These are phyloP conservation scores for Tromatobia lineatoria DNA, from an alignment of 2,888 invertebrate species.

Conservation along the genomic window DNA sequence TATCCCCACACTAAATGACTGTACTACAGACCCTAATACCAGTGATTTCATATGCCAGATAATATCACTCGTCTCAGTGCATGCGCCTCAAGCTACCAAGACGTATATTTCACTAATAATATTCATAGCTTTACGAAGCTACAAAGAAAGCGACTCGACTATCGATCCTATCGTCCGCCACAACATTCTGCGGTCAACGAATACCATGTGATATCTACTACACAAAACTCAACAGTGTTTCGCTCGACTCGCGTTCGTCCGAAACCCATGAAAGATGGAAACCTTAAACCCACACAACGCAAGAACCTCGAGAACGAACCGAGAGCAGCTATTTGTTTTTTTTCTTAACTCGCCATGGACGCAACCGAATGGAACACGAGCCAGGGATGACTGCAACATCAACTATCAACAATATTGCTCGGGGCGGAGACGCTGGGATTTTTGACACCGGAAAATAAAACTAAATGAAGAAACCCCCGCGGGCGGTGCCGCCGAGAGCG, in stretches of 20 bases:
- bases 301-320: slow-evolving; percentile 24
- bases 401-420: slow-evolving; percentile 84
- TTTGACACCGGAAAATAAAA: slow-evolving; percentile 81
- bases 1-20: not conserved
- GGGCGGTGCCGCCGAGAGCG: slow-evolving; percentile 46
- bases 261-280: slow-evolving; percentile 34
- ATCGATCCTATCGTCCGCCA: slow-evolving; percentile 41
- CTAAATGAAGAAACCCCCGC: slow-evolving; percentile 50
- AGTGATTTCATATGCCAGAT: slow-evolving; percentile 52
- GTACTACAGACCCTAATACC: slow-evolving; percentile 32
- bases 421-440: slow-evolving; percentile 55
- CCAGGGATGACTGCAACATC: slow-evolving; percentile 79
- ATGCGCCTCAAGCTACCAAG: not conserved
- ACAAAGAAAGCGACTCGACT: slow-evolving; percentile 33
- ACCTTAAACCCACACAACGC: slow-evolving; percentile 35
- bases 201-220: not conserved
- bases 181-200: slow-evolving; percentile 4
- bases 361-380: slow-evolving; percentile 38
- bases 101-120: slow-evolving; percentile 56
- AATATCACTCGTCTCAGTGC: slow-evolving; percentile 48
- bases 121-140: slow-evolving; percentile 58
- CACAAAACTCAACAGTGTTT: not conserved
- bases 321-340: slow-evolving; percentile 9
- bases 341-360: not conserved
- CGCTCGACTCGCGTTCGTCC: slow-evolving; percentile 1